Conservation (phyloP, 2,888 invertebrate species). For the Ferrisia virgata region DNA sequence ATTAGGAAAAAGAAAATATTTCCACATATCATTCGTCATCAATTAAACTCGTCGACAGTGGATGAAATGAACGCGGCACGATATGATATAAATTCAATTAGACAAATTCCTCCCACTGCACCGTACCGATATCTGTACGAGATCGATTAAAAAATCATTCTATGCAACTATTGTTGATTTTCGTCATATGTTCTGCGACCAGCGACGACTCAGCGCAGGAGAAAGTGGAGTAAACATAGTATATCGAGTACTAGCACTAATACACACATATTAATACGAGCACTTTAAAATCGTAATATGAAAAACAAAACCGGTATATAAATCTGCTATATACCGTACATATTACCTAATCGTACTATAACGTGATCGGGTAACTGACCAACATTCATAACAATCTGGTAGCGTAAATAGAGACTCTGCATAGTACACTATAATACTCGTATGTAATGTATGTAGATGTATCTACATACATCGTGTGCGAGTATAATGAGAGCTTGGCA, state of each 20-base stretch:
- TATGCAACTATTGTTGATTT: constrained; percentile 6
- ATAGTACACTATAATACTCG: neutral
- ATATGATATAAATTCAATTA: neutral
- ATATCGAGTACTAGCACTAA: neutral
- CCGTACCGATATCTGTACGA: neutral
- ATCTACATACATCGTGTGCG: neutral
- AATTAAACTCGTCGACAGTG: neutral
- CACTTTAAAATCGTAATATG: constrained; percentile 36
- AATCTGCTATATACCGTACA: neutral
- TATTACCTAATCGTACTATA: constrained; percentile 38
- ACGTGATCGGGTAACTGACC: constrained; percentile 42
- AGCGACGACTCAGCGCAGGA: neutral
- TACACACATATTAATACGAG: constrained; percentile 36
- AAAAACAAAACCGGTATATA: constrained; percentile 41
- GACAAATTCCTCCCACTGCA: neutral
- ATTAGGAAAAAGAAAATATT: neutral
- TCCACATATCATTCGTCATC: neutral
- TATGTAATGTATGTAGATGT: neutral
- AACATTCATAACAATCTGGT: constrained; percentile 35
- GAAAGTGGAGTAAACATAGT: constrained; percentile 34
- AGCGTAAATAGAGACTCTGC: constrained; percentile 1
- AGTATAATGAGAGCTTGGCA: neutral
- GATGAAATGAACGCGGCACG: neutral
- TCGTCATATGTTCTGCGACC: constrained; percentile 1
- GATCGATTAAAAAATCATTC: neutral